Evolutionary conservation across 2,888 invertebrate genomes (phyloP), one percentile per base, ranked within the genome.

Genomic region (Shargacucullia verbasci): DNA sequence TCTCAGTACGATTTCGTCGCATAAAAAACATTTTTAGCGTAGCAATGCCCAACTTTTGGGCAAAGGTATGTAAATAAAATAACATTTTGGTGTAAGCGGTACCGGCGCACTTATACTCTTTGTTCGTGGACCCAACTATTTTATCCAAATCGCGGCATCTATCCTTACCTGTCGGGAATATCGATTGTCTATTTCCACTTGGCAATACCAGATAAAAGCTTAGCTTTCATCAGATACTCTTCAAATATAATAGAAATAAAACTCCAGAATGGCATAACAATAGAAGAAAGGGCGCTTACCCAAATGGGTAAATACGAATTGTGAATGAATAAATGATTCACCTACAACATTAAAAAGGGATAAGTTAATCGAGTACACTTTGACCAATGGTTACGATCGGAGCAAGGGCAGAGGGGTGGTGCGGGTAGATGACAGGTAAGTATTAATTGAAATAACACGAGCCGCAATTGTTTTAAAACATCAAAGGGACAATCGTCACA

Each of bases 71-170:
- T 29, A 43, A 37, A 43, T 35, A 38, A 52, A 52, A 9, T 34
- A 33, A 50, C 47, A 34, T 35, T 52, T 46, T 37, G 43, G 57
- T 41, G 37, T 49, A 34, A n/a, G 11, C 11, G 25, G 15, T 25
- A 11, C 25, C 39, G 6, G 4, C 14, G 20, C 25, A 10, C 25
- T 39, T 11, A 11, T 68, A 35, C 25, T 39, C 15, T 33, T 55
- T 48, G 15, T 43, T 54, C 43, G 37, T 14, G n/a, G 14, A 46
- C 34, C 29, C 54, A 41, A 63, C 52, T 62, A 38, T 43, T 25
- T 62, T 62, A 62, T 53, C 53, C 34, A 34, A 63, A 62, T 34
- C 43, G 54, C 38, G 33, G 63, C 43, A 34, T 62, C 39, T 37
- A 41, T 61, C 13, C 14, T 34, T 35, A 33, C 3, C 25, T 38